These are phyloP conservation scores for Dasypolia templi DNA, from an alignment of 2,888 invertebrate species.

Conservation along the genomic window DNA sequence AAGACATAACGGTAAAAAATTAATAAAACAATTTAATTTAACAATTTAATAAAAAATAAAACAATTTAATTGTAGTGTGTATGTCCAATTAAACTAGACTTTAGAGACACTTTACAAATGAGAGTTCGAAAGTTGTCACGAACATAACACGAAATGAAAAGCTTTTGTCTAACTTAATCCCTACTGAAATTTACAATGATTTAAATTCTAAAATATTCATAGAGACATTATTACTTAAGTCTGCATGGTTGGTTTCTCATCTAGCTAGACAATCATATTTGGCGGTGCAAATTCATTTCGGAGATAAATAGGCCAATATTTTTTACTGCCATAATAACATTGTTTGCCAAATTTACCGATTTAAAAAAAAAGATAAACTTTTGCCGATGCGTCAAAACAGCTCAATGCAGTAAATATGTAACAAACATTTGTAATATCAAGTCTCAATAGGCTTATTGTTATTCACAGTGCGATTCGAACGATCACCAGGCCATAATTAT, in stretches of 20 bases:
- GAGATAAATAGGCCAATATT: constrained; percentile 20
- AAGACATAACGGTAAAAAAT: constrained; percentile 20
- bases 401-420: background rate
- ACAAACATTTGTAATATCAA: constrained; percentile 9
- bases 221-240: constrained; percentile 32
- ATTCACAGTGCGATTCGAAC: constrained; percentile 38
- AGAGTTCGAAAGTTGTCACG: constrained; percentile 18
- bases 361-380: background rate
- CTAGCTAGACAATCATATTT: constrained; percentile 15
- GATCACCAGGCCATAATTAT: constrained; percentile 52
- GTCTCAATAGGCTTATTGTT: constrained; percentile 45
- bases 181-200: background rate
- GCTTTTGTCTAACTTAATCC: background rate
- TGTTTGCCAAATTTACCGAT: background rate
- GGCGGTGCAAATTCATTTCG: background rate
- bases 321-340: constrained; percentile 8
- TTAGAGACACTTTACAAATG: constrained; percentile 3
- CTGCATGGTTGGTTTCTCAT: constrained; percentile 17
- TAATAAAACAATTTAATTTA: too few relatives aligned
- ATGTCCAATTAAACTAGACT: constrained; percentile 23
- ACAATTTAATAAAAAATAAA: too few relatives aligned
- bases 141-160: constrained; percentile 22
- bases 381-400: constrained; percentile 6
- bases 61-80: constrained; percentile 21
- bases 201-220: constrained; percentile 28